Percentiles rank a stretch among this genome's conserved stretches.
Evolutionary conservation across 1,140 invertebrate genomes (phyloP).

Genomic region (Drosophila pruinosa): DNA sequence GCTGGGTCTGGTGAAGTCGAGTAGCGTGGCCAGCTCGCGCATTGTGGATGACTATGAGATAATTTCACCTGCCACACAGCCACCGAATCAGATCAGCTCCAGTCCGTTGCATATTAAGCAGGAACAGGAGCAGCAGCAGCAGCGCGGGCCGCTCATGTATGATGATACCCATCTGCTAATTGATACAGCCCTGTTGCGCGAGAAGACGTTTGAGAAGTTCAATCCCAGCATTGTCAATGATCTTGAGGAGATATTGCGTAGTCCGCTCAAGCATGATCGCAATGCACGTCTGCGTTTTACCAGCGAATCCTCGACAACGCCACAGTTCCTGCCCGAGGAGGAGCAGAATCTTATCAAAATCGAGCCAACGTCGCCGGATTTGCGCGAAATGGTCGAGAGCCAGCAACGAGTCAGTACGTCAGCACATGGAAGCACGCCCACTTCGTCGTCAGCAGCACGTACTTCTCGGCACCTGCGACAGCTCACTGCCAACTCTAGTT

Average conservation of each 20-base stretch:
- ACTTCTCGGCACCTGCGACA: slow-evolving; percentile 62
- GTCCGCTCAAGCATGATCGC: slow-evolving; percentile 70
- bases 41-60: slow-evolving; percentile 80
- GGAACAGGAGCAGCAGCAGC: slow-evolving; percentile 57
- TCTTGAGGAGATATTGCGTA: slow-evolving; percentile 80
- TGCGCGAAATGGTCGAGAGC: slow-evolving; percentile 70
- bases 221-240: slow-evolving; percentile 80
- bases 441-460: slow-evolving; percentile 44
- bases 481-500: slow-evolving; percentile 41
- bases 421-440: slow-evolving; percentile 24
- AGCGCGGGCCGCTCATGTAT: slow-evolving; percentile 60
- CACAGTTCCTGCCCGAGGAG: slow-evolving; percentile 66
- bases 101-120: slow-evolving; percentile 79
- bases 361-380: slow-evolving; percentile 73
- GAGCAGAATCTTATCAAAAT: slow-evolving; percentile 78
- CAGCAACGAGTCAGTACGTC: slow-evolving; percentile 41
- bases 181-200: slow-evolving; percentile 56
- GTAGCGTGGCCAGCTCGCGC: slow-evolving; percentile 35
- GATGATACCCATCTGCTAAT: slow-evolving; percentile 70
- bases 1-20: slow-evolving; percentile 52
- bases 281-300: slow-evolving; percentile 65
- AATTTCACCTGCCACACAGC: slow-evolving; percentile 73
- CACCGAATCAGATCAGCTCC: slow-evolving; percentile 78
- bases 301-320: slow-evolving; percentile 72
- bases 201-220: slow-evolving; percentile 71